Percentiles rank a stretch among this genome's conserved stretches.
Evolutionary conservation across 2,113 vertebrate genomes (phyloP).

Genomic region (Ursus arctos): DNA sequence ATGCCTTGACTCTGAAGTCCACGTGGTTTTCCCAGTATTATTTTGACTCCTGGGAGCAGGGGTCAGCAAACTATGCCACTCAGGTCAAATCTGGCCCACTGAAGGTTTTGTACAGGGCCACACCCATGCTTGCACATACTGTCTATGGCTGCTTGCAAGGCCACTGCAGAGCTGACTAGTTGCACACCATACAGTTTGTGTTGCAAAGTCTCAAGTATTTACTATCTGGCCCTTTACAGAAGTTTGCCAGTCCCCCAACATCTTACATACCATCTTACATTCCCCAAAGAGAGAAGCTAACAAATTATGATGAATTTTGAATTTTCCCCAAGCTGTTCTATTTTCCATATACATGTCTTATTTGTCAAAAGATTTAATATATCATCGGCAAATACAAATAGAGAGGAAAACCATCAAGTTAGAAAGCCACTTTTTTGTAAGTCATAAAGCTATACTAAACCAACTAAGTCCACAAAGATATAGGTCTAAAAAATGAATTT

Average conservation of each 20-base stretch:
- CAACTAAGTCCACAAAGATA: not conserved
- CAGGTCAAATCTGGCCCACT: not conserved
- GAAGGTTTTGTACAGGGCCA: not conserved
- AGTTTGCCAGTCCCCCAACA: too few relatives aligned
- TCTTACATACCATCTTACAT: not conserved
- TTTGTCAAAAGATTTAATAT: slow-evolving; percentile 28
- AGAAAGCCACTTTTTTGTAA: slow-evolving; percentile 12
- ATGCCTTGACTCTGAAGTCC: not conserved
- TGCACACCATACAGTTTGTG: not conserved
- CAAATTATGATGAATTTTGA: not conserved
- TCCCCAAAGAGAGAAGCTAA: not conserved
- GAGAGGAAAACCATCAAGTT: not conserved
- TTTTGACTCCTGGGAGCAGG: not conserved
- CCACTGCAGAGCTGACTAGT: not conserved
- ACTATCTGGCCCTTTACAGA: not conserved
- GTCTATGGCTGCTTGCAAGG: not conserved
- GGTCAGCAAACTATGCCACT: not conserved
- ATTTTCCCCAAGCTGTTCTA: not conserved
- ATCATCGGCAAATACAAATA: not conserved
- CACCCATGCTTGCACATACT: not conserved
- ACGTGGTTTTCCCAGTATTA: not conserved
- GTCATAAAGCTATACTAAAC: not conserved
- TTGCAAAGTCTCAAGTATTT: not conserved
- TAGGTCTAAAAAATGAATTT: not conserved
- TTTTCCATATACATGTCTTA: slow-evolving; percentile 5